Percentiles rank a stretch among this genome's conserved stretches.
Evolutionary conservation across 2,797 vertebrate species (phyloP).

Genomic region (Cheirogaleus major): DNA sequence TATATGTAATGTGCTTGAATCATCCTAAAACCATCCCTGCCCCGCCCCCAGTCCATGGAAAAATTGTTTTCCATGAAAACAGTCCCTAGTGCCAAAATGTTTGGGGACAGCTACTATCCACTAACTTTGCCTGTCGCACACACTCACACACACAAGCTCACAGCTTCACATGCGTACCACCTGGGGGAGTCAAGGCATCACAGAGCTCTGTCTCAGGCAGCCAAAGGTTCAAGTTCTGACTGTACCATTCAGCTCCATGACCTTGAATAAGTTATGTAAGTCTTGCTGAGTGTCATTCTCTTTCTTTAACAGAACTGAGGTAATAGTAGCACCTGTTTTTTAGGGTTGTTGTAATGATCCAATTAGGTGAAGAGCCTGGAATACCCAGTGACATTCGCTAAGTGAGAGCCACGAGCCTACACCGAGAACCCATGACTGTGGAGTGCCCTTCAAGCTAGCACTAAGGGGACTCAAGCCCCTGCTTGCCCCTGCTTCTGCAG

Average conservation of each 20-base stretch:
- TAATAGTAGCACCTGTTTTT: neutral
- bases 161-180: neutral
- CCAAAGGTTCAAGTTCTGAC: neutral
- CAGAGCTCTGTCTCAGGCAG: neutral
- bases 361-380: neutral
- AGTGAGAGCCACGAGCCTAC: neutral
- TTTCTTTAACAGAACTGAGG: neutral
- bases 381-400: neutral
- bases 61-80: too few relatives aligned
- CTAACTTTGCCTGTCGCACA: neutral
- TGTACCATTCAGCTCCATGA: neutral
- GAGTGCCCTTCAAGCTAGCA: fast-evolving
- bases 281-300: neutral
- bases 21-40: too few relatives aligned
- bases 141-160: neutral
- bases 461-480: neutral
- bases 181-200: neutral
- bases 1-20: too few relatives aligned
- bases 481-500: neutral
- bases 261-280: neutral
- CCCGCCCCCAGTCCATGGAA: too few relatives aligned
- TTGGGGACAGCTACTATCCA: too few relatives aligned
- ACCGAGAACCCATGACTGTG: neutral
- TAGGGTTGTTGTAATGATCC: neutral
- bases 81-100: too few relatives aligned